Conservation (phyloP, 2,888 invertebrate genomes). For the Acronicta aceris region DNA sequence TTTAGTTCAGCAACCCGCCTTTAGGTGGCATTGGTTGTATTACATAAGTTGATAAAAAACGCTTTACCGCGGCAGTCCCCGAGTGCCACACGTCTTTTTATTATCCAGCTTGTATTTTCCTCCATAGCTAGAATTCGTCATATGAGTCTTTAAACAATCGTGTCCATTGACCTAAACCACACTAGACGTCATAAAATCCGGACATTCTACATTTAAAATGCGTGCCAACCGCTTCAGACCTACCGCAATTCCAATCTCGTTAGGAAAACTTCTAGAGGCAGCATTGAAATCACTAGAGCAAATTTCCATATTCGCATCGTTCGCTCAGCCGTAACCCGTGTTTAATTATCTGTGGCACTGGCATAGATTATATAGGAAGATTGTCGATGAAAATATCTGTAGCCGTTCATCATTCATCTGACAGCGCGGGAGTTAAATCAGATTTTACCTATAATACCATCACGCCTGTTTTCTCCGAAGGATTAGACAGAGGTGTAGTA, state of each 20-base stretch:
- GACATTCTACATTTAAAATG: not conserved
- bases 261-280: constrained; percentile 26
- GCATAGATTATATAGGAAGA: constrained; percentile 42
- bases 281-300: constrained; percentile 23
- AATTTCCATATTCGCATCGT: constrained; percentile 39
- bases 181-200: not conserved
- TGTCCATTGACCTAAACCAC: too few species aligned
- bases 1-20: too few species aligned
- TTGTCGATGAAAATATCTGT: constrained; percentile 48
- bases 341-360: constrained; percentile 46
- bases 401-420: constrained; percentile 41
- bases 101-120: not conserved
- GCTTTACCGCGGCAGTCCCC: too few species aligned
- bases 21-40: too few species aligned
- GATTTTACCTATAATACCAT: too few species aligned
- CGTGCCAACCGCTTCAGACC: constrained; percentile 8
- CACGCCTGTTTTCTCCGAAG: too few species aligned
- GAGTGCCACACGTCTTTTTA: too few species aligned
- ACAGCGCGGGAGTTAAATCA: constrained; percentile 34
- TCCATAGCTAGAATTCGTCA: too few species aligned
- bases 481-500: too few species aligned
- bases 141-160: too few species aligned
- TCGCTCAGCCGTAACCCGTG: constrained; percentile 43
- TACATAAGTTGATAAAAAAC: too few species aligned
- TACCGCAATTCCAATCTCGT: constrained; percentile 33